These are phyloP conservation scores for Pelobates cultripes DNA, from an alignment of 2,797 vertebrate genomes.

Conservation along the genomic window DNA sequence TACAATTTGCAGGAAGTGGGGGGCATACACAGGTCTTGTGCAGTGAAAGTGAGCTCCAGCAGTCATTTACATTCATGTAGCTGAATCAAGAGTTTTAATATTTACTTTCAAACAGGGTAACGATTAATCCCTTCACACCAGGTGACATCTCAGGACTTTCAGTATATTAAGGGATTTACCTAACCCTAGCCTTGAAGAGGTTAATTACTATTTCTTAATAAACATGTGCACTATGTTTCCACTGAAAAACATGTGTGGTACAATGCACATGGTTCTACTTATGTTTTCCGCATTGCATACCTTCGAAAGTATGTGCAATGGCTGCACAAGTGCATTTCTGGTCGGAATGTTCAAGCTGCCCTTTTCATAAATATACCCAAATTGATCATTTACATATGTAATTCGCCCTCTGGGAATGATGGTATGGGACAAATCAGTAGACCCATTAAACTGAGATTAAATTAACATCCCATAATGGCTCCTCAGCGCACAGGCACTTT, in stretches of 20 bases:
- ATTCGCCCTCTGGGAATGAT: conserved; percentile 17
- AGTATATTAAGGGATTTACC: no score
- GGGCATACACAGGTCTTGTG: no score
- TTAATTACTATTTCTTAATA: not conserved
- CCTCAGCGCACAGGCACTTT: conserved; percentile 16
- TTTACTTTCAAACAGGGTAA: no score
- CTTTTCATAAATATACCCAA: not conserved
- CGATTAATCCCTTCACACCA: no score
- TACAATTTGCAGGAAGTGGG: no score
- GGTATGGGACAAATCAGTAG: conserved; percentile 22
- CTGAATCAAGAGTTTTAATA: no score
- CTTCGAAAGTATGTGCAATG: not conserved
- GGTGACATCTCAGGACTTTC: no score
- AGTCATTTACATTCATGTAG: no score
- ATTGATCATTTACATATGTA: conserved; percentile 24
- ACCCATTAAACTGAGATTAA: conserved; percentile 16
- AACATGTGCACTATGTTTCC: not conserved
- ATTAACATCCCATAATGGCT: conserved; percentile 35
- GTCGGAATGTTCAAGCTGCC: not conserved
- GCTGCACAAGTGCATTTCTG: not conserved
- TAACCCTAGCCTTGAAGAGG: no score
- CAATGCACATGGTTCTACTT: conserved; percentile 9
- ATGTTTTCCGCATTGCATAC: not conserved
- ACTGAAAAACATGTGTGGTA: not conserved
- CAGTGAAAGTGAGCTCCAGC: no score